A percentile compares a stretch with the other conserved stretches of the same genome.
phyloP scores from a whole-genome alignment of 2,797 vertebrate species.

The Meda fulgida region DNA sequence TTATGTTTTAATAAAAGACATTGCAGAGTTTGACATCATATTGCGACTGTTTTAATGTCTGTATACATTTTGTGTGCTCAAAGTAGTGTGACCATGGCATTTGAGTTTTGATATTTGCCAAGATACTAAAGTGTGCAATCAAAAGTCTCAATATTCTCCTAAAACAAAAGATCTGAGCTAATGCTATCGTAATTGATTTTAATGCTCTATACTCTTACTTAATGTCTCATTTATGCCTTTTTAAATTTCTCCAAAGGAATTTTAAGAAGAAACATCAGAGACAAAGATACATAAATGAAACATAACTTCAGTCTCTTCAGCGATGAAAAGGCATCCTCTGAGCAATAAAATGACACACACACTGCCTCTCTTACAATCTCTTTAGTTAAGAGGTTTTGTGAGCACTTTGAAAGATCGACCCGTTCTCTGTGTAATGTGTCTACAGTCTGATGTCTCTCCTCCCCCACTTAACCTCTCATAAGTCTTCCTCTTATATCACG shows the following conservation, averaged over 20 bases:
- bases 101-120: background rate
- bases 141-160: background rate
- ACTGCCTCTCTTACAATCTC: conserved; percentile 4
- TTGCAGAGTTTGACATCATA: no score
- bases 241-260: background rate
- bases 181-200: background rate
- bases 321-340: conserved; percentile 2
- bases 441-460: conserved; percentile 28
- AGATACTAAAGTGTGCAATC: background rate
- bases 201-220: background rate
- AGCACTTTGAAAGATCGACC: conserved; percentile 29
- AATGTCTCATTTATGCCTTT: background rate
- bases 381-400: conserved; percentile 27
- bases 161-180: background rate
- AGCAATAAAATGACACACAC: background rate
- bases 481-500: conserved; percentile 10
- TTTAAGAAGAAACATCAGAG: background rate
- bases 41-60: no score
- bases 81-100: no score
- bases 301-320: conserved; percentile 9
- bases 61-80: no score
- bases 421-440: conserved; percentile 33
- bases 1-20: no score
- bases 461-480: conserved; percentile 29
- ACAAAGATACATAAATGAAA: background rate